Conservation (phyloP, 1,140 invertebrate species). For the Cheumatopsyche charites region DNA sequence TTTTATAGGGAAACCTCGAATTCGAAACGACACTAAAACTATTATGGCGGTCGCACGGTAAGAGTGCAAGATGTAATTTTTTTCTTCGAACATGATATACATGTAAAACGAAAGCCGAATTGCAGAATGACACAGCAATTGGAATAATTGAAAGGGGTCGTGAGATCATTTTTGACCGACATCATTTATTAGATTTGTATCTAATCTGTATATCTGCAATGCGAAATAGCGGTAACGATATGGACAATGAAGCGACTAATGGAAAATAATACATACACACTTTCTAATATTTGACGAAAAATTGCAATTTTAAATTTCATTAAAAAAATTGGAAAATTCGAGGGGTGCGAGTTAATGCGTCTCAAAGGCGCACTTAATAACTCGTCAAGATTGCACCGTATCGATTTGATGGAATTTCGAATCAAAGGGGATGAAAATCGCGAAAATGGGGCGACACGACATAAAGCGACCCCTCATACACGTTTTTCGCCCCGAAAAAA, state of each 20-base stretch:
- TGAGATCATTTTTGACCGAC: constrained; percentile 14
- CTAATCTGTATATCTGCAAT: constrained; percentile 7
- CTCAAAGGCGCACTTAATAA: background rate
- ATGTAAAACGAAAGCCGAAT: background rate
- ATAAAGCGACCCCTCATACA: background rate
- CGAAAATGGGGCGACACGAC: constrained; percentile 9
- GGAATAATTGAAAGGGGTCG: constrained; percentile 13
- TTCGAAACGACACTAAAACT: too few relatives aligned
- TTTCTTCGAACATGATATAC: background rate
- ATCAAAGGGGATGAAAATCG: constrained; percentile 9
- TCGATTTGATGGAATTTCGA: constrained; percentile 14
- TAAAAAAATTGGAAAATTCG: too few relatives aligned
- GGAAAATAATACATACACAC: background rate
- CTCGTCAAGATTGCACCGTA: constrained; percentile 11
- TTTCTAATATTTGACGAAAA: background rate
- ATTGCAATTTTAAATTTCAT: too few relatives aligned
- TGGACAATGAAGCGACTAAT: background rate
- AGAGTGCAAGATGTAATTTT: too few relatives aligned
- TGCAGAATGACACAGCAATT: constrained; percentile 4
- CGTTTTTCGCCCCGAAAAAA: background rate
- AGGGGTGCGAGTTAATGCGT: background rate
- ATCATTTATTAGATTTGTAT: background rate
- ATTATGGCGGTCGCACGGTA: too few relatives aligned
- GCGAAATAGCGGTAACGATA: background rate
- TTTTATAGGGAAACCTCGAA: too few relatives aligned